Conservation (phyloP, 2,797 vertebrate genomes). For the Neosilurus hyrtlii region DNA sequence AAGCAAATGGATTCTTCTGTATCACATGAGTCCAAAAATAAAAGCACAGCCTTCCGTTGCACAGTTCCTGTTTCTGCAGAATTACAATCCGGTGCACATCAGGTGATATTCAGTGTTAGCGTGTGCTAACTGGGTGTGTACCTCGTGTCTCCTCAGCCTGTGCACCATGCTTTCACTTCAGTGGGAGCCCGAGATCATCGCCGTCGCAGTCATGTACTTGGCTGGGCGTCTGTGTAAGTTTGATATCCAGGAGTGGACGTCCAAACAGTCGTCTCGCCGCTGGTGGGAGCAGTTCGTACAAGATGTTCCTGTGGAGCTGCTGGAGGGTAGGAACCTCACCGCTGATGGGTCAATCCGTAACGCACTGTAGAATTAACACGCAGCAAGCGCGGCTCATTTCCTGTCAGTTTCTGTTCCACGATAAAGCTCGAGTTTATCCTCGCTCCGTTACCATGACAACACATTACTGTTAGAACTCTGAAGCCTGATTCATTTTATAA, state of each 20-base stretch:
- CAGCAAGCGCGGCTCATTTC: background rate
- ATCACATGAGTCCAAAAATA: background rate
- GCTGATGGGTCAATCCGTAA: too few relatives aligned
- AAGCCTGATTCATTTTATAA: background rate
- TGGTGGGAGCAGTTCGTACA: slow-evolving; percentile 99
- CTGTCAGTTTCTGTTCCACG: background rate
- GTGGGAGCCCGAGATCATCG: slow-evolving; percentile 98
- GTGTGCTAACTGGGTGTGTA: background rate
- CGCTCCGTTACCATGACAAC: too few relatives aligned
- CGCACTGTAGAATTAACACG: too few relatives aligned
- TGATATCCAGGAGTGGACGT: slow-evolving; percentile 97
- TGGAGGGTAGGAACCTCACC: slow-evolving; percentile 80
- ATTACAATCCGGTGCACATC: background rate
- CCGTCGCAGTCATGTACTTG: slow-evolving; percentile 96
- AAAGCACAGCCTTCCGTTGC: background rate
- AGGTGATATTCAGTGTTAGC: background rate
- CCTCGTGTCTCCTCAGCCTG: slow-evolving; percentile 71
- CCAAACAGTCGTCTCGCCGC: slow-evolving; percentile 89
- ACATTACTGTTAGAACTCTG: background rate
- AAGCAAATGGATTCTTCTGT: too few relatives aligned
- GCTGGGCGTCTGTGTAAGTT: slow-evolving; percentile 95
- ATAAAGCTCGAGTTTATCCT: too few relatives aligned
- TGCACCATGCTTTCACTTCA: slow-evolving; percentile 96
- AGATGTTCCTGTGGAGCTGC: slow-evolving; percentile 94
- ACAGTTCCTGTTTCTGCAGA: background rate